phyloP scores from a whole-genome alignment of 2,113 vertebrate species.

The Alexandromys fortis region DNA sequence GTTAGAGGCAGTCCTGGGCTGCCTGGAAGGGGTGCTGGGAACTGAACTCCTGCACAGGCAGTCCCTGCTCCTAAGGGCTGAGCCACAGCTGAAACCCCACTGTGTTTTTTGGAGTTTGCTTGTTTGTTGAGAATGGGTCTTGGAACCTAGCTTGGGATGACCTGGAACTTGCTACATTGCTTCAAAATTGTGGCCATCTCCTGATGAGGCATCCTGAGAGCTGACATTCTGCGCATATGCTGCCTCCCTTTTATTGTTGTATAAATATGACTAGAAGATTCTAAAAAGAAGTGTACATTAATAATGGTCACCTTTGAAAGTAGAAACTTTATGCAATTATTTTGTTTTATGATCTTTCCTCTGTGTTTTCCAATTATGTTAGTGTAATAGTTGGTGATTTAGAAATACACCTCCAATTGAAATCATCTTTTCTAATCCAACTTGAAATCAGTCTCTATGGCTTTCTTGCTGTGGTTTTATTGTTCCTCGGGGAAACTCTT shows the following conservation, averaged over 20 bases:
- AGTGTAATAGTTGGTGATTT: conserved; percentile 1
- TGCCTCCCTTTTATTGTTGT: not conserved
- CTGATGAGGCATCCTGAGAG: not conserved
- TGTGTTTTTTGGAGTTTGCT: not conserved
- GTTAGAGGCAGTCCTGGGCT: not conserved
- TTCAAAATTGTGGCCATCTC: not conserved
- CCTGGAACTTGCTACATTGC: not conserved
- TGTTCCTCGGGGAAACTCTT: not conserved
- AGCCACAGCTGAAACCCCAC: too few relatives aligned
- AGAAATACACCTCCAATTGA: conserved; percentile 21
- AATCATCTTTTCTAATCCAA: not conserved
- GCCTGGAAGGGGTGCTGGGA: not conserved
- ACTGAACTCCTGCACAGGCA: not conserved
- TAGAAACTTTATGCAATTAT: not conserved
- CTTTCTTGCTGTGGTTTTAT: not conserved
- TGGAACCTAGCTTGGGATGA: not conserved
- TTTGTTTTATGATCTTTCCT: not conserved
- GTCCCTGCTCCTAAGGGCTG: not conserved
- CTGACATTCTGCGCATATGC: not conserved
- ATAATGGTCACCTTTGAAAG: not conserved
- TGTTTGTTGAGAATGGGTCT: not conserved
- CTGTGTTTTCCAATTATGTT: not conserved
- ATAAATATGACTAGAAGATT: conserved; percentile 7
- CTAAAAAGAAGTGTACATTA: not conserved
- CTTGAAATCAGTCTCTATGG: conserved; percentile 24